Evolutionary conservation across 2,113 vertebrate species (phyloP).

Genomic region (Pituophis catenifer): DNA sequence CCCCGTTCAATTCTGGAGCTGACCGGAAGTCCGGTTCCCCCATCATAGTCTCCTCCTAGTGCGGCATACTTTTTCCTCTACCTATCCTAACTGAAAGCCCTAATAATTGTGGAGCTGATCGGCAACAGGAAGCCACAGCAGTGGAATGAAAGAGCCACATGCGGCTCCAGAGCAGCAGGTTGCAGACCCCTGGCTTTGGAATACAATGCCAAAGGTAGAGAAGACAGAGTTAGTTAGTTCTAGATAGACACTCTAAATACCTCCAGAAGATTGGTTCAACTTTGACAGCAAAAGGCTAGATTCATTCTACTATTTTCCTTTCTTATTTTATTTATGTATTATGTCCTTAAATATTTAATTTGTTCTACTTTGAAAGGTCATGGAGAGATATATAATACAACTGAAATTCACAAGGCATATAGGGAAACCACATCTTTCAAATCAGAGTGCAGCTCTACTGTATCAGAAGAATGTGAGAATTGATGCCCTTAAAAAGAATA

Average conservation of each 20-base stretch:
- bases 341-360: not conserved
- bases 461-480: not conserved
- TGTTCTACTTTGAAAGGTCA: not conserved
- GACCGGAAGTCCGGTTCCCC: no score
- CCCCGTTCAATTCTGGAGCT: no score
- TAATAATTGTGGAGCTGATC: no score
- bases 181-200: no score
- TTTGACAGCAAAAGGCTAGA: not conserved
- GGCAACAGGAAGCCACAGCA: no score
- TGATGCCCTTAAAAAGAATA: not conserved
- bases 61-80: no score
- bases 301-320: not conserved
- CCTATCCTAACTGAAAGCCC: no score
- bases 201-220: not conserved
- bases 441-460: not conserved
- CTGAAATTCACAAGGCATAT: not conserved
- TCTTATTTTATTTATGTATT: not conserved
- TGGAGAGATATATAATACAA: not conserved
- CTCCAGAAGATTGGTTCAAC: not conserved
- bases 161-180: no score
- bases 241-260: not conserved
- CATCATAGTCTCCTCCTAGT: no score
- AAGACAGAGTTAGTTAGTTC: not conserved
- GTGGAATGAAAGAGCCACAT: no score
- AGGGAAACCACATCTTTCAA: not conserved